Percentiles rank a stretch among this genome's conserved stretches.
phyloP scores from a whole-genome alignment of 2,888 invertebrate species.

The Drosophila antonietae region DNA sequence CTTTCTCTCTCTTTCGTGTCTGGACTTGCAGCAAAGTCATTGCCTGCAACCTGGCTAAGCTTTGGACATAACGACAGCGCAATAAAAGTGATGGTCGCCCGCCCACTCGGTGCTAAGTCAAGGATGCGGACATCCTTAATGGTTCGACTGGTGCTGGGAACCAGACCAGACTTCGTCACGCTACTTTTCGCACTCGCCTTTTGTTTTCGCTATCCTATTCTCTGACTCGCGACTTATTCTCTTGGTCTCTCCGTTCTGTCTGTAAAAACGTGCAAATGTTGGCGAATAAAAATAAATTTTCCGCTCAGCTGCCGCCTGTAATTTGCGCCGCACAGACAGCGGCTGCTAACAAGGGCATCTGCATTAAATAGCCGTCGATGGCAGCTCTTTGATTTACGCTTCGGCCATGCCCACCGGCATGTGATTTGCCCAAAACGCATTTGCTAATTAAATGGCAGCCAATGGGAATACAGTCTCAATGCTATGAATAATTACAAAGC shows the following conservation, averaged over 20 bases:
- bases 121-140: slow-evolving; percentile 31
- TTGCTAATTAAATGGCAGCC: slow-evolving; percentile 42
- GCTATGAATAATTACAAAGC: slow-evolving; percentile 33
- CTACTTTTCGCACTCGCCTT: not conserved
- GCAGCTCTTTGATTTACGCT: slow-evolving; percentile 22
- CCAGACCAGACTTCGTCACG: slow-evolving; percentile 6
- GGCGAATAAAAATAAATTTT: slow-evolving; percentile 35
- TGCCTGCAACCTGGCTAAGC: slow-evolving; percentile 12
- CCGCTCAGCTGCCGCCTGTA: slow-evolving; percentile 23
- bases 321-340: slow-evolving; percentile 13
- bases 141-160: slow-evolving; percentile 2
- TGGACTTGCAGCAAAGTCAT: slow-evolving; percentile 3
- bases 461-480: slow-evolving; percentile 3
- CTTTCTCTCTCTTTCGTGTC: no score
- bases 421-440: slow-evolving; percentile 34
- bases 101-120: slow-evolving; percentile 23
- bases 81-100: slow-evolving; percentile 24
- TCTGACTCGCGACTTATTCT: not conserved
- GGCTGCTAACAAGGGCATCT: slow-evolving; percentile 26
- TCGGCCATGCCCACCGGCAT: slow-evolving; percentile 1
- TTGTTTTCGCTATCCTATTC: not conserved
- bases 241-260: not conserved
- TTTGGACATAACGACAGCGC: not conserved
- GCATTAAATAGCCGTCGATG: slow-evolving; percentile 28
- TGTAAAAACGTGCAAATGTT: slow-evolving; percentile 19